Percentiles rank a stretch among this genome's conserved stretches.
Conservation (phyloP, 2,888 invertebrate genomes). For the Microchrysa polita region DNA sequence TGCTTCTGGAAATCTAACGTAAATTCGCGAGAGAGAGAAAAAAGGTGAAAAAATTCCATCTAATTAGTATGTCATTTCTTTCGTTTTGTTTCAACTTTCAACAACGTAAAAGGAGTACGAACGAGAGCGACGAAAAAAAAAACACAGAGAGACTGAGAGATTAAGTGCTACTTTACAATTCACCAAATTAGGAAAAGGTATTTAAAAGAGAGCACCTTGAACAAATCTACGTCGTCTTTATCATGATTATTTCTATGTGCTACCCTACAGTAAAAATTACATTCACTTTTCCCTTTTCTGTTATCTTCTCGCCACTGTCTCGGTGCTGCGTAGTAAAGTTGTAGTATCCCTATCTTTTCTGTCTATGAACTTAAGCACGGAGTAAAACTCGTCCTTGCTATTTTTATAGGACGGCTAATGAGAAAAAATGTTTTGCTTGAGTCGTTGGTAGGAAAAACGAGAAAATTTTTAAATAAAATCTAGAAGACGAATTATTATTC, state of each 20-base stretch:
- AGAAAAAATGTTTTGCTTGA: constrained; percentile 39
- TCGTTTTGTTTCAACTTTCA: not conserved
- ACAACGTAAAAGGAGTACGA: no score
- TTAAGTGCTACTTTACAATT: not conserved
- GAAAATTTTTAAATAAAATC: not conserved
- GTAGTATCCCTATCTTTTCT: not conserved
- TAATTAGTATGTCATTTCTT: constrained; percentile 6
- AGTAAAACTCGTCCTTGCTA: not conserved
- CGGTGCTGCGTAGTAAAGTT: not conserved
- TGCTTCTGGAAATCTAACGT: not conserved
- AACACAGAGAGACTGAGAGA: not conserved
- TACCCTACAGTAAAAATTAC: constrained; percentile 19
- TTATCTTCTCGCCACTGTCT: not conserved
- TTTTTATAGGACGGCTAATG: constrained; percentile 41
- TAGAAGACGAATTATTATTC: constrained; percentile 16
- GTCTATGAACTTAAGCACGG: not conserved
- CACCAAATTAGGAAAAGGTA: constrained; percentile 4
- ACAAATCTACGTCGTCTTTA: constrained; percentile 21
- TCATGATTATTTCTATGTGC: constrained; percentile 19
- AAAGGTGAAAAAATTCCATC: constrained; percentile 11
- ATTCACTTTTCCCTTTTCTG: constrained; percentile 2
- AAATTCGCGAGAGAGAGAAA: not conserved
- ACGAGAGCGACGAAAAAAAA: no score
- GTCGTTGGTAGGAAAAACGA: constrained; percentile 12
- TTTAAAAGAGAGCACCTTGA: constrained; percentile 8